Evolutionary conservation across 2,888 invertebrate species (phyloP), one percentile per base, ranked within the genome.

Genomic region (Synergus laeviventris): DNA sequence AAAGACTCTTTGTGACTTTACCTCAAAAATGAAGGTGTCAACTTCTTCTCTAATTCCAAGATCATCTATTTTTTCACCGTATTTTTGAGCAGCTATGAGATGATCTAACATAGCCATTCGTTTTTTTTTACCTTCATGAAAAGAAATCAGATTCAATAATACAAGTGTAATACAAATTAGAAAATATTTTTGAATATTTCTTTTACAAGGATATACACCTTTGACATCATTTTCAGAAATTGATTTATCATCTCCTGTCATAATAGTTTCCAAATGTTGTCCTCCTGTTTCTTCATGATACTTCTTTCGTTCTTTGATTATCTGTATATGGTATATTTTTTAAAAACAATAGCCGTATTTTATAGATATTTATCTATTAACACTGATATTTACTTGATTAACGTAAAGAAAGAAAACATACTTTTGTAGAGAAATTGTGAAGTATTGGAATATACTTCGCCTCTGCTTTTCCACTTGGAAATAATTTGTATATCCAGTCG

Each of bases 21-120:
- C 85, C 77, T 84, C 86, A 73, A 86, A 86, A 36, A 83, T 78
- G 70, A 84, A 84, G 16, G 84, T 84, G 74, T 84, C 82, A 8
- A 84, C 84, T 79, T 84, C 84, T 81, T 84, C 84, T 14, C 81
- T 76, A 39, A 84, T 84, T 45, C 81, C 83, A 36, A 73, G 59
- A 70, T 82, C 79, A 75, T 79, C 81, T 12, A 84, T 81, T 21
- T 75, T 74, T 39, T 77, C 73, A 14, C 82, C 81, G 38, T 80
- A 76, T 38, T 49, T 36, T 21, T 77, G 79, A 12, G 83, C 81
- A 16, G 81, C 78, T 38, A 84, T 80, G 7, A 84, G 74, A 54
- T 84, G 78, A 74, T 84, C 84, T 9, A 84, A 78, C 81, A 84
- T 84, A 38, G 84, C 83, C 62, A 81, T 60, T 79, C 82, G 38